These are phyloP conservation scores for Archips xylosteana DNA, from an alignment of 2,888 invertebrate species.

Conservation along the genomic window DNA sequence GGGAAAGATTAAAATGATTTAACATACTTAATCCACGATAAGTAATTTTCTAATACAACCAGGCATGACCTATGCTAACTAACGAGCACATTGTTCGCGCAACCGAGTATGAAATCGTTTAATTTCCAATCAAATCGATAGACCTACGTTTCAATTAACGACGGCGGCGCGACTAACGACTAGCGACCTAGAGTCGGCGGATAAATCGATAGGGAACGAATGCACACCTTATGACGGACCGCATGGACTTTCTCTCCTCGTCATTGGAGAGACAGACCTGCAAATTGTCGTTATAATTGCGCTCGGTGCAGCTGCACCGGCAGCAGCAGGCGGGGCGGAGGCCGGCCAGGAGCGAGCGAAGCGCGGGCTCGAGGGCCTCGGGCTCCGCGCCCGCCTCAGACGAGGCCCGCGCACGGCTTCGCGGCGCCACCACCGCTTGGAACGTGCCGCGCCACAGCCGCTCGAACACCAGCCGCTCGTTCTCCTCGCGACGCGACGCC, in stretches of 20 bases:
- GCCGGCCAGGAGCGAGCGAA: constrained; percentile 73
- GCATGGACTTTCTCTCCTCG: constrained; percentile 85
- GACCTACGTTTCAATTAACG: constrained; percentile 54
- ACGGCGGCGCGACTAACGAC: constrained; percentile 48
- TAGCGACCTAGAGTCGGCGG: constrained; percentile 46
- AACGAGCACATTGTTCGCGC: constrained; percentile 47
- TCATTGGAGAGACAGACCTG: constrained; percentile 84
- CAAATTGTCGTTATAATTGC: constrained; percentile 78
- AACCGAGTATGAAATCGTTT: constrained; percentile 57
- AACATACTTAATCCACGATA: constrained; percentile 50
- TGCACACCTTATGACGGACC: constrained; percentile 88
- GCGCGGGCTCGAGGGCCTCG: constrained; percentile 73
- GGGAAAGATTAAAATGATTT: constrained; percentile 72
- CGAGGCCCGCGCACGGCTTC: constrained; percentile 66
- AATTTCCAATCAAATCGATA: constrained; percentile 54
- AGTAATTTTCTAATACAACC: constrained; percentile 51
- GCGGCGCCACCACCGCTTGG: constrained; percentile 76
- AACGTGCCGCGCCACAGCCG: constrained; percentile 90
- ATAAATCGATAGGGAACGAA: constrained; percentile 58
- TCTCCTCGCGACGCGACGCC: constrained; percentile 78
- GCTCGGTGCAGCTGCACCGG: constrained; percentile 74
- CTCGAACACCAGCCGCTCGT: constrained; percentile 89
- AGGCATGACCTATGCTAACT: constrained; percentile 48
- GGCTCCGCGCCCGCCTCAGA: constrained; percentile 55
- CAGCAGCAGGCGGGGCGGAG: constrained; percentile 76